Base-by-base conservation (phyloP, 2,113 vertebrate species). In the Dicentrarchus labrax region DNA sequence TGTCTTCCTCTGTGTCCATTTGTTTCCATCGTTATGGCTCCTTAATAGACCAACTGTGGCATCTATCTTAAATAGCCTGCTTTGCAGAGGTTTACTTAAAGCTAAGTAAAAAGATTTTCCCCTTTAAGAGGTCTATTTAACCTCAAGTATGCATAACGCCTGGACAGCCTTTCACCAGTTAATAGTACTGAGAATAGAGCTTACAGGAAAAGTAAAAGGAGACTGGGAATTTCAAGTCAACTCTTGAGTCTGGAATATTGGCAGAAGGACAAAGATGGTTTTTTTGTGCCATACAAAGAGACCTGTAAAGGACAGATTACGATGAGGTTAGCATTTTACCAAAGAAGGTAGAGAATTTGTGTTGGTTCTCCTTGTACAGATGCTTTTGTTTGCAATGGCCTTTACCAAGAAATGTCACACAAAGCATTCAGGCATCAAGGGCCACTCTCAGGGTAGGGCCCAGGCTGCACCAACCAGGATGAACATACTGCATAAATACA, bases 401-500 rank as follows among this genome's bases (percentile, higher is more conserved):
- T 94, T 93, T 93, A 87, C 84, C 48, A 77, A 84, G 69, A 89
- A 94, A 95, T 94, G 94, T 93, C 92, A 93, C 82, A 79, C 72
- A 83, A 67, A 79, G 71, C 84, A 80, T 59, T 86, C 86, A 72
- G 86, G 81, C 84, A 89, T 85, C 83, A 69, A 85, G 76, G 85
- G 72, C 68, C 83, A 78, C 67, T 82, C 76, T 86, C 47, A 85
- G 78, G 80, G 71, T 67, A 78, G 80, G 64, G 79, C 80, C 86
- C 24, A 38, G 88, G 83, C 84, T 68, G 17, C 47, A n/a, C 36
- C 43, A 13, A 21, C 39, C 62, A 64, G 30, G 59, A 77, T 47
- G 43, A 76, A 72, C 56, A 61, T 48, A 41, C 3, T n/a, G 59
- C 6, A 66, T 30, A 57, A 6, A 69, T 38, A 72, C 17, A 59